Conservation (phyloP, 2,888 invertebrate genomes). For the Azorinus chamasolen region DNA sequence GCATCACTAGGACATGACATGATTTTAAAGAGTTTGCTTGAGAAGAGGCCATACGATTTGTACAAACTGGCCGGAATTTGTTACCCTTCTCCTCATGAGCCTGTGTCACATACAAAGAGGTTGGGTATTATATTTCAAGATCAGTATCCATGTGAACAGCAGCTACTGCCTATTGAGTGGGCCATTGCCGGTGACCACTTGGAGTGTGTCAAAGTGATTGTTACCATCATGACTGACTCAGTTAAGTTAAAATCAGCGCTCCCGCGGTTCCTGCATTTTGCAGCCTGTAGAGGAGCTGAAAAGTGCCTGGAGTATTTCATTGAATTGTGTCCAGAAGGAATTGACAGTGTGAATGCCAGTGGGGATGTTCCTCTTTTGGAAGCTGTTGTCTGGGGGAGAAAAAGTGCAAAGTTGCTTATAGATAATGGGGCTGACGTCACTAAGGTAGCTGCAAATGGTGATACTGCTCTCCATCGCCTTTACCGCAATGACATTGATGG, state of each 20-base stretch:
- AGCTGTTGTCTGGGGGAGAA: slow-evolving; percentile 91
- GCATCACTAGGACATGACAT: slow-evolving; percentile 91
- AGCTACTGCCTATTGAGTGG: slow-evolving; percentile 80
- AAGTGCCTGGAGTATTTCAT: slow-evolving; percentile 82
- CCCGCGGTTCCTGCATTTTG: slow-evolving; percentile 69
- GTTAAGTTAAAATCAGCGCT: slow-evolving; percentile 29
- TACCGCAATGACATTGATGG: slow-evolving; percentile 86
- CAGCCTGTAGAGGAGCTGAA: slow-evolving; percentile 89
- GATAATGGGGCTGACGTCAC: slow-evolving; percentile 91
- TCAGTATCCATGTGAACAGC: slow-evolving; percentile 81
- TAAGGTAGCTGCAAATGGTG: slow-evolving; percentile 90
- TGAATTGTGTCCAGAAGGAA: slow-evolving; percentile 72
- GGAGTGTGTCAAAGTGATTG: slow-evolving; percentile 76
- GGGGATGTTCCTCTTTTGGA: slow-evolving; percentile 93
- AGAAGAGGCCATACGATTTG: slow-evolving; percentile 91
- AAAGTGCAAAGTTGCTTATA: slow-evolving; percentile 88
- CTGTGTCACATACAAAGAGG: slow-evolving; percentile 65
- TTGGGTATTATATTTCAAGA: slow-evolving; percentile 81
- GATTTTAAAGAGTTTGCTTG: slow-evolving; percentile 90
- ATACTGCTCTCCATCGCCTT: slow-evolving; percentile 88
- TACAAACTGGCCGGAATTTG: slow-evolving; percentile 91
- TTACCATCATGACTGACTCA: slow-evolving; percentile 31
- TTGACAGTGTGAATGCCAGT: slow-evolving; percentile 87
- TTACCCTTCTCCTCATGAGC: slow-evolving; percentile 91
- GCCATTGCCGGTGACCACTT: slow-evolving; percentile 82